Base-by-base conservation (phyloP, 2,888 invertebrate genomes). In the Andrena haemorrhoa region DNA sequence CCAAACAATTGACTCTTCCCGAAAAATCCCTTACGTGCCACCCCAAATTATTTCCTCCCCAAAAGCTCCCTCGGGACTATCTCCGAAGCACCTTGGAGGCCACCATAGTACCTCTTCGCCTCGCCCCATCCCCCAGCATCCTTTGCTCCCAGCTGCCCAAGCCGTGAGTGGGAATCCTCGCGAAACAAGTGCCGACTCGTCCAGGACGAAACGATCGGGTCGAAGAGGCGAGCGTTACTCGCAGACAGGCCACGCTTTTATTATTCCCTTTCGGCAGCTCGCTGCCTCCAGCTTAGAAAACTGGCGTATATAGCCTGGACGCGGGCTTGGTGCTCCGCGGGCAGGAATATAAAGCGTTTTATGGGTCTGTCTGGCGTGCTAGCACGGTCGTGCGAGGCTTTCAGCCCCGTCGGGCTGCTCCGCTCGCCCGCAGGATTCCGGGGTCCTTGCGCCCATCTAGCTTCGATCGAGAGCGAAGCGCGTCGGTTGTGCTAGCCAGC, bases 301-400 rank as follows among this genome's bases (percentile, higher is more conserved):
- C 77, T 85, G 77, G 75, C 76, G 73, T 75, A 64, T 64, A 69
- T 41, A 71, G 70, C 73, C 76, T 63, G 60, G 73, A 41, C 68
- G 68, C 68, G 58, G 69, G 61, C 73, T 70, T 47, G 66, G 53
- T 70, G 53, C 75, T 73, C 73, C 69, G 49, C 76, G 78, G 72
- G 84, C 75, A 75, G 47, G 82, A 88, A 87, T 85, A 88, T 88
- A 88, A 88, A 88, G 85, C 88, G 85, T 85, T 88, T 88, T 88
- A 88, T 88, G 83, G 82, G 81, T 86, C 85, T 76, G 88, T 87
- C 85, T 86, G 82, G 64, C 70, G 83, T 70, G 76, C 79, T 64
- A 53, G 68, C 68, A 51, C 69, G 74, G 63, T 56, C 75, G 78
- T 66, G 71, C 61, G 61, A 85, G 86, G 87, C 80, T 86, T 88